Evolutionary conservation across 2,888 invertebrate species (phyloP).

Genomic region (Drosophila borborema): DNA sequence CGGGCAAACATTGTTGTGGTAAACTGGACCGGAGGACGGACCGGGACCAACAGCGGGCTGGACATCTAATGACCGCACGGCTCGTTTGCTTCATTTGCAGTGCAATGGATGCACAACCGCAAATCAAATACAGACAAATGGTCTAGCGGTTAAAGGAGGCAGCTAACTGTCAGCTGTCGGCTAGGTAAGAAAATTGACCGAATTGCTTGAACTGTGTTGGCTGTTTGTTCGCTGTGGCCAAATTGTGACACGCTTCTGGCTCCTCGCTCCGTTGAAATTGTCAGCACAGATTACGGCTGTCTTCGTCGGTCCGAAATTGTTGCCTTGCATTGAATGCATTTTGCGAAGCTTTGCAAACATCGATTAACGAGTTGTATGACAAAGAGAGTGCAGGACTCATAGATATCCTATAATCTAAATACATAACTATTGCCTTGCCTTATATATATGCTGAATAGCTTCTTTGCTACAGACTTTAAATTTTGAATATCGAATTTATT

Average conservation of each 20-base stretch:
- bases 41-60: neutral
- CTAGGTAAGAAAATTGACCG: constrained; percentile 29
- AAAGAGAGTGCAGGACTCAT: neutral
- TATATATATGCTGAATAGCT: neutral
- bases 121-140: constrained; percentile 68
- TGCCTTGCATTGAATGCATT: constrained; percentile 11
- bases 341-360: constrained; percentile 6
- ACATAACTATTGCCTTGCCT: neutral
- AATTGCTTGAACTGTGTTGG: constrained; percentile 20
- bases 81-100: constrained; percentile 78
- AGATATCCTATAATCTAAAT: neutral
- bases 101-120: constrained; percentile 76
- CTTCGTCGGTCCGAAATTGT: constrained; percentile 4
- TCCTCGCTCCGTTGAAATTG: neutral
- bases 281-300: neutral
- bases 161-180: neutral
- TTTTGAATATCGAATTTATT: no score
- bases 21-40: neutral
- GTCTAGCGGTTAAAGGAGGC: neutral
- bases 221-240: constrained; percentile 19
- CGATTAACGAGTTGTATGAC: neutral
- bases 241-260: neutral
- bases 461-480: no score
- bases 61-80: constrained; percentile 74
- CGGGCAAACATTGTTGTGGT: constrained; percentile 47